Percentiles rank a stretch among this genome's conserved stretches.
Conservation (phyloP, 2,797 vertebrate species). For the Tangara arthus region DNA sequence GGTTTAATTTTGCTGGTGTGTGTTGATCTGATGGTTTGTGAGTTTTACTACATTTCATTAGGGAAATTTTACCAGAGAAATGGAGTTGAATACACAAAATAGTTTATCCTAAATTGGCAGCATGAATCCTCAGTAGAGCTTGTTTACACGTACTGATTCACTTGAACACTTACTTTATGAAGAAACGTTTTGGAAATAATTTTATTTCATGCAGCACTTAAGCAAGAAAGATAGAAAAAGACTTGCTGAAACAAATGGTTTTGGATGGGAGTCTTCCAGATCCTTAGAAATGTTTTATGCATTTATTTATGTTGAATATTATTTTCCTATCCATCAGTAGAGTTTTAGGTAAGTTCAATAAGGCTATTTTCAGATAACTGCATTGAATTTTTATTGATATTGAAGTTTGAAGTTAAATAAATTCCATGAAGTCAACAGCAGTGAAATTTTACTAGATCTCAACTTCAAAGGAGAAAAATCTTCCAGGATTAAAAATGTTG, state of each 20-base stretch:
- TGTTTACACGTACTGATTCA: constrained; percentile 64
- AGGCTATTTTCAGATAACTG: not conserved
- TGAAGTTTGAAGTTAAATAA: not conserved
- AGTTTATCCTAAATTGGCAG: constrained; percentile 64
- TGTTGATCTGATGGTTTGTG: constrained; percentile 70
- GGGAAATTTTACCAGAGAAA: constrained; percentile 62
- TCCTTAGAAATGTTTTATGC: not conserved
- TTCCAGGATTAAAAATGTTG: not conserved
- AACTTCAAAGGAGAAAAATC: not conserved
- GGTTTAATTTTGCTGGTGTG: constrained; percentile 69
- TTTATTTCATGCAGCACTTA: constrained; percentile 55
- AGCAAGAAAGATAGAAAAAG: constrained; percentile 38
- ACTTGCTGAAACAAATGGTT: constrained; percentile 3
- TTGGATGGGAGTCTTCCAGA: not conserved
- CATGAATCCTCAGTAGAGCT: constrained; percentile 53
- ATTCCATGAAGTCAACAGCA: not conserved
- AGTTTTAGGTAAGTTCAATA: not conserved
- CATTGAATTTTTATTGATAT: not conserved
- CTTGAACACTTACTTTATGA: constrained; percentile 63
- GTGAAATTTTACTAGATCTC: not conserved
- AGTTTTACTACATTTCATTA: constrained; percentile 74
- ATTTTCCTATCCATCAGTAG: not conserved
- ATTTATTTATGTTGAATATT: not conserved
- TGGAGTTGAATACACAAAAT: constrained; percentile 63
- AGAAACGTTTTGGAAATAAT: constrained; percentile 54